Evolutionary conservation across 2,113 vertebrate genomes (phyloP).

Genomic region (Macrotis lagotis): DNA sequence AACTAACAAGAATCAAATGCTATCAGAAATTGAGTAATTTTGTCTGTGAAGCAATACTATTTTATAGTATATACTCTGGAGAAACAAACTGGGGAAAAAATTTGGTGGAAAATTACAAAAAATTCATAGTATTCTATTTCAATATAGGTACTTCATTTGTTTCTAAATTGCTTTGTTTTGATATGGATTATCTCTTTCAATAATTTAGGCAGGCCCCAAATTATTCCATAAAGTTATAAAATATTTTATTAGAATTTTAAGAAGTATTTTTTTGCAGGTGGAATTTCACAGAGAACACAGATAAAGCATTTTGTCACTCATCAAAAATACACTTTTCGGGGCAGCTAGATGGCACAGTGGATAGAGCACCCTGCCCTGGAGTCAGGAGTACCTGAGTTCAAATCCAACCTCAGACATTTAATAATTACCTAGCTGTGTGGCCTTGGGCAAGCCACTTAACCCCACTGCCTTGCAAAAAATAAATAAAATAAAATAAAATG

Average conservation of each 20-base stretch:
- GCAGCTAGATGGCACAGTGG: too few species aligned
- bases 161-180: not conserved
- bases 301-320: too few species aligned
- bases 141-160: not conserved
- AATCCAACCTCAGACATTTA: too few species aligned
- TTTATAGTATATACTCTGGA: not conserved
- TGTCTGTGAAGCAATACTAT: not conserved
- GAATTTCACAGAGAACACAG: not conserved
- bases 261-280: not conserved
- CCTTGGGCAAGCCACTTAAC: too few species aligned
- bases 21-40: not conserved
- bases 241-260: not conserved
- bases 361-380: too few species aligned
- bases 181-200: not conserved
- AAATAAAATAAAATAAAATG: too few species aligned
- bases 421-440: too few species aligned
- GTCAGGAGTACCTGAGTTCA: too few species aligned
- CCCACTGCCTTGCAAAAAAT: too few species aligned
- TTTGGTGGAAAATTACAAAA: not conserved
- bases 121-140: not conserved
- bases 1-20: not conserved
- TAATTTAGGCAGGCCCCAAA: not conserved
- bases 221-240: not conserved
- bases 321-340: too few species aligned
- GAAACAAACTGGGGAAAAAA: not conserved